Evolutionary conservation across 2,113 vertebrate species (phyloP).

Genomic region (Anas platyrhynchos): DNA sequence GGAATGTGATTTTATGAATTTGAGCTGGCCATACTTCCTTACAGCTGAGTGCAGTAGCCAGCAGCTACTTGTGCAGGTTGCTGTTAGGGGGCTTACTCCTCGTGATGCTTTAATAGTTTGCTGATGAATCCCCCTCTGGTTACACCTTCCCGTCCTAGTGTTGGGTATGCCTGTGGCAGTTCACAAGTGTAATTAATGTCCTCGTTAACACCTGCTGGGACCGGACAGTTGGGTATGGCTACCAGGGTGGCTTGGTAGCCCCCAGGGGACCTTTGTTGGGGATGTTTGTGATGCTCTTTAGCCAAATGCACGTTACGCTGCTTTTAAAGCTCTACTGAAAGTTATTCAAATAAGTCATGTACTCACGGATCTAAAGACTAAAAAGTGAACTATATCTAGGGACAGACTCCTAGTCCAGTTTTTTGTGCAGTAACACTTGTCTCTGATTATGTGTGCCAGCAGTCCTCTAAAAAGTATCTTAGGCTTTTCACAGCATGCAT

Average conservation of each 20-base stretch:
- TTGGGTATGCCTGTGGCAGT: neutral
- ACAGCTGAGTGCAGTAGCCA: neutral
- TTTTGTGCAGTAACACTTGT: neutral
- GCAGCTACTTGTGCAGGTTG: neutral
- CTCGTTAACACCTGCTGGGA: neutral
- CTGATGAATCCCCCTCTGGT: neutral
- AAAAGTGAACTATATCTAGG: neutral
- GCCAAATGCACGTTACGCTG: neutral
- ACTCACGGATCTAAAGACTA: neutral
- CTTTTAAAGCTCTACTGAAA: constrained; percentile 10
- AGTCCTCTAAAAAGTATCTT: neutral
- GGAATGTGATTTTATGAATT: neutral
- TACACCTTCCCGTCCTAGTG: neutral
- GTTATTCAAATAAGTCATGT: neutral
- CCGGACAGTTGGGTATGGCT: neutral
- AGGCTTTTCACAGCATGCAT: neutral
- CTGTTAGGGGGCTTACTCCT: neutral
- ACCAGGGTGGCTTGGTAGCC: neutral
- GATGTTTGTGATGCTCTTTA: neutral
- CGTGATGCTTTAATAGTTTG: neutral
- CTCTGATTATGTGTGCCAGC: neutral
- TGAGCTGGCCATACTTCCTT: neutral
- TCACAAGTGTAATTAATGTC: neutral
- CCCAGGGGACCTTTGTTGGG: neutral
- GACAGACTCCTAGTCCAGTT: neutral